Evolutionary conservation across 2,888 invertebrate genomes (phyloP), one percentile per base, ranked within the genome.

Genomic region (Electrophaes corylata): DNA sequence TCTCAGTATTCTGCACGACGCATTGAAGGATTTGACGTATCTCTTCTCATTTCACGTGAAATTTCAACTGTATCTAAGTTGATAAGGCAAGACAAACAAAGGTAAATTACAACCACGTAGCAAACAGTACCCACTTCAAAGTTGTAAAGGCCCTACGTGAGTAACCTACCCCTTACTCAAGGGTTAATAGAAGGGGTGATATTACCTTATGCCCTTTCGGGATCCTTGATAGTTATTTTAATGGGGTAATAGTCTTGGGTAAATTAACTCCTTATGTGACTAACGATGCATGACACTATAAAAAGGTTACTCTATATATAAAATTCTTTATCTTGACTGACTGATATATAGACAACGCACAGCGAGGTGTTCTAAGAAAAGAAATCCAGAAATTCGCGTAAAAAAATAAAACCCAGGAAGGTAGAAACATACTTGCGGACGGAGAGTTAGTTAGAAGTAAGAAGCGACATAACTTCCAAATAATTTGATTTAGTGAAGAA

Each of bases 51-150:
- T 45, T 45, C 10, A 10, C 5, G 2, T 16, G n/a, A 18, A 45
- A 45, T 44, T 29, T 45, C 10, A 10, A 11, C 44, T 44, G 31
- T 40, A 49, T 40, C 3, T 53, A 48, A 48, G 48, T 49, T 48
- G 44, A 58, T 53, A 49, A 53, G 45, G 14, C 10, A 58, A 58
- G 47, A 49, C 58, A 53, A 53, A 59, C 54, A 59, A 49, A 58
- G 54, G 49, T 40, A 50, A 54, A 59, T 54, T 59, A 54, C 49
- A 46, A 50, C 49, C 49, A 54, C 59, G 59, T 47, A 35, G 45
- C 45, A 50, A 50, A 54, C 54, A 50, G 54, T 54, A 54, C 40
- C 45, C 23, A 48, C 40, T 50, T 54, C 54, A 46, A 58, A 53
- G 59, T 59, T 54, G 26, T 50, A 49, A 54, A 59, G 46, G 40